Evolutionary conservation across 2,797 vertebrate species (phyloP).

Genomic region (Liparis tanakae): DNA sequence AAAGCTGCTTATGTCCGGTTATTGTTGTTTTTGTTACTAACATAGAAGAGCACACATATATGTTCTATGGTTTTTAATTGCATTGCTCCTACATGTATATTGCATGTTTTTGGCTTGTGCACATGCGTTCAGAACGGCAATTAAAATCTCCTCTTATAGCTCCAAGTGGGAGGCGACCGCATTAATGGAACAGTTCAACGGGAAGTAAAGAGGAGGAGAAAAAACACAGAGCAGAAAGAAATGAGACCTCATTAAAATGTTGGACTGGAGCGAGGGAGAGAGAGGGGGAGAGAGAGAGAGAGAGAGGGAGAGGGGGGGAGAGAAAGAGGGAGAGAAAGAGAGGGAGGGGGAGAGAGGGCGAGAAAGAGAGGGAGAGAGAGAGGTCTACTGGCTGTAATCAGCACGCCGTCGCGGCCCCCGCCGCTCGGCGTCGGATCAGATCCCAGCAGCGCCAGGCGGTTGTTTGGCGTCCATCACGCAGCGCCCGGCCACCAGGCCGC

Average conservation of each 20-base stretch:
- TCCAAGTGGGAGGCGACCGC: conserved; percentile 48
- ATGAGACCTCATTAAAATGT: conserved; percentile 65
- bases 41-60: neutral
- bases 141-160: conserved; percentile 61
- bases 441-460: conserved; percentile 35
- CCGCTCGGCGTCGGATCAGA: conserved; percentile 50
- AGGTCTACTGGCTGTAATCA: conserved; percentile 68
- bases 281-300: too few species aligned
- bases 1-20: neutral
- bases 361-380: conserved; percentile 33
- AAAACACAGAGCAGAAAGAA: conserved; percentile 41
- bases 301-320: too few species aligned
- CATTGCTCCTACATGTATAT: too few species aligned
- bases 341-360: too few species aligned
- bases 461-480: conserved; percentile 49
- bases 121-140: conserved; percentile 31
- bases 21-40: neutral
- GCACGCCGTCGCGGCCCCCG: conserved; percentile 68
- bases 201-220: conserved; percentile 54
- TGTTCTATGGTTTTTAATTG: neutral
- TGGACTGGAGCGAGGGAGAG: conserved; percentile 44
- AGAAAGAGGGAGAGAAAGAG: too few species aligned
- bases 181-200: conserved; percentile 51
- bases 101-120: conserved; percentile 1
- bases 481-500: too few species aligned